phyloP scores from a whole-genome alignment of 2,113 vertebrate genomes.

The Craseonycteris thonglongyai region DNA sequence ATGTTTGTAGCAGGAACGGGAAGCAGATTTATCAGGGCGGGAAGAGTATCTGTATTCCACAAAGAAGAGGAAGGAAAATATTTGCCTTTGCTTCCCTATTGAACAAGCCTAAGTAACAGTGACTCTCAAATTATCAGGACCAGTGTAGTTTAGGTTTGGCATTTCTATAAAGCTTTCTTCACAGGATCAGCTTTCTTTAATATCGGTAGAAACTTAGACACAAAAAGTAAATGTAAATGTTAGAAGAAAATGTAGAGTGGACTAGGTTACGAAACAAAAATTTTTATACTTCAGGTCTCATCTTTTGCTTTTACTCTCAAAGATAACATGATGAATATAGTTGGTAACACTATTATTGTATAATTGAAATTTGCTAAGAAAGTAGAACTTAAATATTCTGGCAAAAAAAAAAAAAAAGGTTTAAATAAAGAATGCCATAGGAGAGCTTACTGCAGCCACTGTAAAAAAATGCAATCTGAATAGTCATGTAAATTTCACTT shows the following conservation, averaged over 20 bases:
- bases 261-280: background rate
- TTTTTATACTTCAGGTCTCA: background rate
- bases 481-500: no score
- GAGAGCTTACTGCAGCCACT: background rate
- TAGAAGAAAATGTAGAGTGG: background rate
- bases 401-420: background rate
- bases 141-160: background rate
- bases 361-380: background rate
- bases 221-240: background rate
- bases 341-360: background rate
- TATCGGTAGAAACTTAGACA: background rate
- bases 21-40: conserved; percentile 37
- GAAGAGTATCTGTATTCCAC: background rate
- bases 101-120: background rate
- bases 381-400: background rate
- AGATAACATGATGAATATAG: background rate
- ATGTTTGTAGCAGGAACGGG: background rate
- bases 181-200: background rate
- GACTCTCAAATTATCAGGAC: background rate
- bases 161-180: background rate
- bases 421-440: background rate
- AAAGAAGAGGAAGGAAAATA: background rate
- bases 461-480: no score
- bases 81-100: conserved; percentile 38
- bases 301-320: background rate